Conservation (phyloP, 2,888 invertebrate species). For the Rotaria socialis region DNA sequence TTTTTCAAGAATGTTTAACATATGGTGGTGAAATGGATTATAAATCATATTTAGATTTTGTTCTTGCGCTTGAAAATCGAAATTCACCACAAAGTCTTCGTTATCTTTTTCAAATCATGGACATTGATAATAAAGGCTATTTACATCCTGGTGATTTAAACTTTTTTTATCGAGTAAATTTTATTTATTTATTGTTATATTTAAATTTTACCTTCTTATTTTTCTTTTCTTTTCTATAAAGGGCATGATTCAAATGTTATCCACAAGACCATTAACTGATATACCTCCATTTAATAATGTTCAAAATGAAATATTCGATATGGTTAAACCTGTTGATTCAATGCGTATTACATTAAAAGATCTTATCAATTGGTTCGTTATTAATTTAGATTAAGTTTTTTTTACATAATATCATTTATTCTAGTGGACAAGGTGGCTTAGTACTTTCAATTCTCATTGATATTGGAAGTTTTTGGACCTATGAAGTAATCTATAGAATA, state of each 20-base stretch:
- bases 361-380: slow-evolving; percentile 69
- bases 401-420: slow-evolving; percentile 37
- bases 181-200: background rate
- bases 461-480: slow-evolving; percentile 90
- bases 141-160: slow-evolving; percentile 83
- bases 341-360: slow-evolving; percentile 79
- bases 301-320: slow-evolving; percentile 94
- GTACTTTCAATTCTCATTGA: slow-evolving; percentile 88
- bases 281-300: slow-evolving; percentile 86
- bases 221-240: background rate
- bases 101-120: slow-evolving; percentile 82
- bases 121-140: slow-evolving; percentile 79
- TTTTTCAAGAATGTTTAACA: slow-evolving; percentile 89
- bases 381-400: background rate
- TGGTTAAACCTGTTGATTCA: slow-evolving; percentile 83
- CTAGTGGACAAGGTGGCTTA: slow-evolving; percentile 83
- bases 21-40: slow-evolving; percentile 77
- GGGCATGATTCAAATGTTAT: slow-evolving; percentile 80
- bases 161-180: slow-evolving; percentile 76
- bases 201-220: background rate
- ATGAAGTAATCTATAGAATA: slow-evolving; percentile 64
- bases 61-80: slow-evolving; percentile 83
- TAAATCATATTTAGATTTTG: slow-evolving; percentile 89
- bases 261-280: slow-evolving; percentile 80
- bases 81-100: slow-evolving; percentile 83